A percentile compares a stretch with the other conserved stretches of the same genome.
Conservation (phyloP, 2,888 invertebrate genomes). For the Criorhina ranunculi region DNA sequence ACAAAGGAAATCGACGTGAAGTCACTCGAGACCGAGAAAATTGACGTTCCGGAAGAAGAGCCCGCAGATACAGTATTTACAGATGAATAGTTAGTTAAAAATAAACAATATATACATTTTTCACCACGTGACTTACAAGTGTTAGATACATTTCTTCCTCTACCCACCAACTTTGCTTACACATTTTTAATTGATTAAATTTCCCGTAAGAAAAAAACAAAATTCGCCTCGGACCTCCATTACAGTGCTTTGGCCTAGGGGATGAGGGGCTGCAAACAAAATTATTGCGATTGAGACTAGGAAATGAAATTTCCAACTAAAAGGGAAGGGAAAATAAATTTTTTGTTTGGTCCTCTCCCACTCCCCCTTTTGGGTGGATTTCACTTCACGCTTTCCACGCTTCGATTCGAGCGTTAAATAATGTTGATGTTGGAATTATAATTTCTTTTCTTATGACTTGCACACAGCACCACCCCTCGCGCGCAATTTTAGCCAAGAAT, state of each 20-base stretch:
- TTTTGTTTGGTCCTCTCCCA: not conserved
- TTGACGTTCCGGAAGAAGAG: conserved; percentile 54
- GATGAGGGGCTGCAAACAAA: not conserved
- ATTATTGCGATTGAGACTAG: conserved; percentile 31
- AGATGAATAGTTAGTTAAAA: conserved; percentile 59
- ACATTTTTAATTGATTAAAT: conserved; percentile 72
- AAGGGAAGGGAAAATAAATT: conserved; percentile 5
- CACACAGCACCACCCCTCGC: conserved; percentile 2
- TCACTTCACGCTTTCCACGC: conserved; percentile 33
- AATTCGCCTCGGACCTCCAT: conserved; percentile 16
- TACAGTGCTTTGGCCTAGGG: conserved; percentile 16
- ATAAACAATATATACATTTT: conserved; percentile 35
- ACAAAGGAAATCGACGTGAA: conserved; percentile 68
- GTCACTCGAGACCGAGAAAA: conserved; percentile 47
- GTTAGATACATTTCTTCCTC: conserved; percentile 5
- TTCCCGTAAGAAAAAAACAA: conserved; percentile 43
- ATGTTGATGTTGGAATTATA: conserved; percentile 71
- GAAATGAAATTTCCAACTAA: conserved; percentile 58
- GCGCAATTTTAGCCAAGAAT: not conserved
- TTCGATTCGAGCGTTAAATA: conserved; percentile 71
- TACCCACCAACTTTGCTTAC: conserved; percentile 28
- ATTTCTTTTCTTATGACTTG: conserved; percentile 65
- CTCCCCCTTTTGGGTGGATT: conserved; percentile 3
- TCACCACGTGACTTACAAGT: conserved; percentile 44
- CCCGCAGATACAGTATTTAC: conserved; percentile 33